phyloP scores from a whole-genome alignment of 2,113 vertebrate species.

The Dromiciops gliroides region DNA sequence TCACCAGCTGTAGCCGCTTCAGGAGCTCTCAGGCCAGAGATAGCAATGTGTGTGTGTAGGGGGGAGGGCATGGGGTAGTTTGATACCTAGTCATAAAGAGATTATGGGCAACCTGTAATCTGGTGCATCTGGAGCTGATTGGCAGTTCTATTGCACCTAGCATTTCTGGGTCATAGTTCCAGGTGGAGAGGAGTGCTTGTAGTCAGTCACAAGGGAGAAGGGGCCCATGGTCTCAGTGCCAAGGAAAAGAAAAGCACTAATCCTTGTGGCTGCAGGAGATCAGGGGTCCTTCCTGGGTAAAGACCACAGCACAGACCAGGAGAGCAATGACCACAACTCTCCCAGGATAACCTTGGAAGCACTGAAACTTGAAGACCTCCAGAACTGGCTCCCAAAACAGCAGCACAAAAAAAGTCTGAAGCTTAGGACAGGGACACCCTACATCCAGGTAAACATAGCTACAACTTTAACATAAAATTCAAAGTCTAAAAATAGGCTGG shows the following conservation, averaged over 20 bases:
- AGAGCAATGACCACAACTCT: not conserved
- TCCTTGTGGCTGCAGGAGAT: not conserved
- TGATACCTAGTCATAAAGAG: not conserved
- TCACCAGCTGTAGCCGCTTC: not conserved
- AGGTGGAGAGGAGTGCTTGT: not conserved
- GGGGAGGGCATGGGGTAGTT: too few species aligned
- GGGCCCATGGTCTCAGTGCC: not conserved
- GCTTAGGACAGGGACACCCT: not conserved
- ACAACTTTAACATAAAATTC: not conserved
- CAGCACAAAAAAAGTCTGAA: not conserved
- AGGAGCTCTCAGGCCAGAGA: not conserved
- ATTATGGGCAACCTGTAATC: not conserved
- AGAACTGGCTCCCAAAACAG: not conserved
- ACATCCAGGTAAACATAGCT: not conserved
- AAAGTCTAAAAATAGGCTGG: not conserved
- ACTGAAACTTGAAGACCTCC: not conserved
- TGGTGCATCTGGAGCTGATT: not conserved
- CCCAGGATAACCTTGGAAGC: not conserved
- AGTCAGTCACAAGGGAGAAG: not conserved
- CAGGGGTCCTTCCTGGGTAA: not conserved
- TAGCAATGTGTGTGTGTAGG: too few species aligned
- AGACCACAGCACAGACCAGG: not conserved
- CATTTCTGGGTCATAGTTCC: not conserved
- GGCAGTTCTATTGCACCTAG: not conserved
- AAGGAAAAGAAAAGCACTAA: not conserved